Conservation (phyloP, 2,113 vertebrate genomes). For the Pangasianodon gigas region DNA sequence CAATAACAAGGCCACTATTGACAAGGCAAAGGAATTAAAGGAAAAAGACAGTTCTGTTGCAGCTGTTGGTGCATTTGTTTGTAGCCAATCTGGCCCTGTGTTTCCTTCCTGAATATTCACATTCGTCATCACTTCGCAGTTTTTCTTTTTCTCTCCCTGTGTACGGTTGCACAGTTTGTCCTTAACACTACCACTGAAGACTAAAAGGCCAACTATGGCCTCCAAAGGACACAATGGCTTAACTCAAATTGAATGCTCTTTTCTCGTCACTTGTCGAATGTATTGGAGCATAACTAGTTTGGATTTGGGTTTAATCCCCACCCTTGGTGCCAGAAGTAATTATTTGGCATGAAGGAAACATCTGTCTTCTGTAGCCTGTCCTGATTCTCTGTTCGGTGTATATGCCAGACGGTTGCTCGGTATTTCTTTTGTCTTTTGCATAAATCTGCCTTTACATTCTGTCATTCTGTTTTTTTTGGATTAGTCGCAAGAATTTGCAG, state of each 20-base stretch:
- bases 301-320: conserved; percentile 53
- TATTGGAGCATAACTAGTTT: conserved; percentile 51
- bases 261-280: conserved; percentile 40
- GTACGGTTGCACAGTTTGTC: conserved; percentile 36
- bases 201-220: conserved; percentile 35
- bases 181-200: conserved; percentile 37
- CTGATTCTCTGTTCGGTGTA: conserved; percentile 19
- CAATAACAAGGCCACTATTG: conserved; percentile 57
- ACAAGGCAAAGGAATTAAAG: conserved; percentile 51
- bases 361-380: conserved; percentile 31
- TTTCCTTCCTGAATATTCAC: conserved; percentile 32
- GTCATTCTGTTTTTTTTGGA: conserved; percentile 20
- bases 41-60: conserved; percentile 61
- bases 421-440: conserved; percentile 37
- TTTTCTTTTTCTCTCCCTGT: conserved; percentile 15
- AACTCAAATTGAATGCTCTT: conserved; percentile 38
- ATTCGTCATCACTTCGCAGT: conserved; percentile 17
- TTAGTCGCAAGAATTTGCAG: conserved; percentile 10
- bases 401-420: conserved; percentile 4
- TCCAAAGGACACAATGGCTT: conserved; percentile 44
- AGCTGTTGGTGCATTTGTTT: conserved; percentile 64
- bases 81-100: conserved; percentile 44
- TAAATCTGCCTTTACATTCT: conserved; percentile 41
- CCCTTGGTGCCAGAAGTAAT: conserved; percentile 51
- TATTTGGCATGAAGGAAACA: conserved; percentile 57